Conservation (phyloP, 2,797 vertebrate genomes). For the Vipera latastei region DNA sequence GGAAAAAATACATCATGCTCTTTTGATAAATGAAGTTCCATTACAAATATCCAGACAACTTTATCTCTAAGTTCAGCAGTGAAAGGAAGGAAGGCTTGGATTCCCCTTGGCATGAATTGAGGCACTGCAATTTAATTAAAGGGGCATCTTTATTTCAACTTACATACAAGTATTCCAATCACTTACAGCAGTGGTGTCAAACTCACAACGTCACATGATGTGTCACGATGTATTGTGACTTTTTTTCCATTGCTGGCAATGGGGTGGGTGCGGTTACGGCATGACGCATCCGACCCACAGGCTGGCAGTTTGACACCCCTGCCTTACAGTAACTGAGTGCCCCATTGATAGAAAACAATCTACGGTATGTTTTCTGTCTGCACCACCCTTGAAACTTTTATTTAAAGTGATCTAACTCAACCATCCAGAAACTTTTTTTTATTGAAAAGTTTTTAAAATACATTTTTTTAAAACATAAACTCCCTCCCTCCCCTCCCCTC, state of each 20-base stretch:
- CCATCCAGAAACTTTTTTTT: not conserved
- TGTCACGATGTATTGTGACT: too few relatives aligned
- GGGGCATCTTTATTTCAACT: not conserved
- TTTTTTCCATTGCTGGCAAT: too few relatives aligned
- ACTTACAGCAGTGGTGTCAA: not conserved
- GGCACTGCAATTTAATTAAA: not conserved
- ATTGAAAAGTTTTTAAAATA: too few relatives aligned
- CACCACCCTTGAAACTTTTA: not conserved
- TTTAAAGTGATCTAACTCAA: not conserved
- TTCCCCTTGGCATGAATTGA: not conserved
- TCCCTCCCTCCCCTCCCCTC: too few relatives aligned
- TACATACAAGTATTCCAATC: not conserved
- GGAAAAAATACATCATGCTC: not conserved
- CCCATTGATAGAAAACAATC: not conserved
- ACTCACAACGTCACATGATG: too few relatives aligned
- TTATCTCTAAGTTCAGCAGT: not conserved
- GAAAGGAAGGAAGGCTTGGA: not conserved
- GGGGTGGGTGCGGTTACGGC: too few relatives aligned
- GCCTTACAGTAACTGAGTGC: not conserved
- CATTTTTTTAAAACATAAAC: too few relatives aligned
- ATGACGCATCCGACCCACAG: too few relatives aligned
- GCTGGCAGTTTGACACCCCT: too few relatives aligned
- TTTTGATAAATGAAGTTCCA: not conserved
- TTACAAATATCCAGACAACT: constrained; percentile 24
- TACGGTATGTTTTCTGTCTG: not conserved